Evolutionary conservation across 1,140 invertebrate species (phyloP).

Genomic region (Panulirus ornatus): DNA sequence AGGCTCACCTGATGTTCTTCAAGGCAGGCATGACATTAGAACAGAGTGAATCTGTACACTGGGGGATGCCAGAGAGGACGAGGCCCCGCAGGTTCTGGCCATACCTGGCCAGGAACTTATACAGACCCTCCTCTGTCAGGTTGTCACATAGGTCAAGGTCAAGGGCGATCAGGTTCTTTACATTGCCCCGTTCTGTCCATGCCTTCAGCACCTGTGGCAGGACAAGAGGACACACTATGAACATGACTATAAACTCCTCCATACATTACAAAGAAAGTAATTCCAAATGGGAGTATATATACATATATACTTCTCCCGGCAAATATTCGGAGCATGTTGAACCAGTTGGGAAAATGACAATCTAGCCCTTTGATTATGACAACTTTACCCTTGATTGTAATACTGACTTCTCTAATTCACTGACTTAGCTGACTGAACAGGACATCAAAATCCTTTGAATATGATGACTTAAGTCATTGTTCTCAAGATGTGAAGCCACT

Average conservation of each 20-base stretch:
- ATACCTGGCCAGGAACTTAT: slow-evolving; percentile 93
- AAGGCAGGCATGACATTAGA: slow-evolving; percentile 93
- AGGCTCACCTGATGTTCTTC: slow-evolving; percentile 93
- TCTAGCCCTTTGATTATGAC: too few species aligned
- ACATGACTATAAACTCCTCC: not conserved
- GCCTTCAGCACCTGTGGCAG: slow-evolving; percentile 78
- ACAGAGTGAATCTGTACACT: slow-evolving; percentile 98
- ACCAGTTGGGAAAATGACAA: too few species aligned
- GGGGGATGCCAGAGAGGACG: slow-evolving; percentile 95
- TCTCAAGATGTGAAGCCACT: too few species aligned
- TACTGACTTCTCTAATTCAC: too few species aligned
- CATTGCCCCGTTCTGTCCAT: slow-evolving; percentile 93
- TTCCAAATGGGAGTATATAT: too few species aligned
- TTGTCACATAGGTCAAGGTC: slow-evolving; percentile 97
- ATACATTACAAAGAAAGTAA: too few species aligned
- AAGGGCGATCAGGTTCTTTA: slow-evolving; percentile 90
- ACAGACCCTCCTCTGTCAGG: slow-evolving; percentile 93
- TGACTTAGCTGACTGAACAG: too few species aligned
- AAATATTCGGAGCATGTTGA: too few species aligned
- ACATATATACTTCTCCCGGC: too few species aligned
- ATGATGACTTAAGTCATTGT: too few species aligned
- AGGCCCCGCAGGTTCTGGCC: slow-evolving; percentile 88
- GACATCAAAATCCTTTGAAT: too few species aligned
- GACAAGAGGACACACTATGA: slow-evolving; percentile 78
- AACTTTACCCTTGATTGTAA: too few species aligned